Percentiles rank a stretch among this genome's conserved stretches.
Conservation (phyloP, 2,797 vertebrate species). For the Etheostoma perlongum region DNA sequence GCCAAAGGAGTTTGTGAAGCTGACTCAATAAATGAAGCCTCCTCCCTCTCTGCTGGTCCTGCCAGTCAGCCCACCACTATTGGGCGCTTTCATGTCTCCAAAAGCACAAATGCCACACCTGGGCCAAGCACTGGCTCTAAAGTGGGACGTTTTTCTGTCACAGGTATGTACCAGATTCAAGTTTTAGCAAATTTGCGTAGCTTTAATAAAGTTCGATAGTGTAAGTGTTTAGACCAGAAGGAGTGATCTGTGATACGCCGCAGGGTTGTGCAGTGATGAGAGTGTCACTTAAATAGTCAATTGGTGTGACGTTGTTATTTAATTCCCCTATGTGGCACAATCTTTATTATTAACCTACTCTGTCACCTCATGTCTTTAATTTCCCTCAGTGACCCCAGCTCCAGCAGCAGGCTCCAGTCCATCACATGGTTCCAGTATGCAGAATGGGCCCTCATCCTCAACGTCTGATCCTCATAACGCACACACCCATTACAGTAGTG, state of each 20-base stretch:
- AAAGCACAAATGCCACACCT: slow-evolving; percentile 63
- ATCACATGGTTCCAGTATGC: slow-evolving; percentile 44
- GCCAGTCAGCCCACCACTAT: slow-evolving; percentile 82
- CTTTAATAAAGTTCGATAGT: not conserved
- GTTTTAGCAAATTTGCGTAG: not conserved
- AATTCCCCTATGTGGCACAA: too few species aligned
- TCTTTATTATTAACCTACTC: not conserved
- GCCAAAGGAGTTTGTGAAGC: slow-evolving; percentile 49
- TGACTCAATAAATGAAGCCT: slow-evolving; percentile 67
- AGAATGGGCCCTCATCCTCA: slow-evolving; percentile 73
- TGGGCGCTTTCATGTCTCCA: slow-evolving; percentile 93
- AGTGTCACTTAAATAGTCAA: too few species aligned
- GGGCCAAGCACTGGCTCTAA: slow-evolving; percentile 63
- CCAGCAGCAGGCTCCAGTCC: slow-evolving; percentile 51
- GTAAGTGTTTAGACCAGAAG: too few species aligned
- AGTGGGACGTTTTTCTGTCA: slow-evolving; percentile 93
- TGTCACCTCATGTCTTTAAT: not conserved
- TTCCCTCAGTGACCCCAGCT: slow-evolving; percentile 79
- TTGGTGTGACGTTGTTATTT: too few species aligned
- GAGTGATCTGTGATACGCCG: too few species aligned
- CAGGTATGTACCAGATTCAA: slow-evolving; percentile 62
- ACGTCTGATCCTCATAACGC: slow-evolving; percentile 77
- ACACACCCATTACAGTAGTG: slow-evolving; percentile 91
- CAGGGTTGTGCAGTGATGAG: too few species aligned
- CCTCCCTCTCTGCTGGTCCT: slow-evolving; percentile 35